Evolutionary conservation across 2,113 vertebrate species (phyloP), one percentile per base, ranked within the genome.

Genomic region (Oenanthe melanoleuca): DNA sequence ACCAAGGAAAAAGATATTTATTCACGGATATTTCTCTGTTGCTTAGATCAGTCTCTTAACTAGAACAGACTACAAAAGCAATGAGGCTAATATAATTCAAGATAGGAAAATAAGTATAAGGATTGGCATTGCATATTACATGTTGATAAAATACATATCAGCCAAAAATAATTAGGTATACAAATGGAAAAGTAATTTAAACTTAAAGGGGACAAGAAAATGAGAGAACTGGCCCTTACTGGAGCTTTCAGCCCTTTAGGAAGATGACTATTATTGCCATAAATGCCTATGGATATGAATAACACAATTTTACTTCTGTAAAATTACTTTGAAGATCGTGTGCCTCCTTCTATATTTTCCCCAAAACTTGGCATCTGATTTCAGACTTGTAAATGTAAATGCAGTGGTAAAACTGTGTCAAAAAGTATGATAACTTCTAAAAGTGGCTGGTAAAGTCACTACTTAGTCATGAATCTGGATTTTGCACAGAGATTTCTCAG

Each of bases 311-410:
- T 60, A 61, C 14, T 86, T 63, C 79, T 88, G 42, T 88, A 47
- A 95, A 86, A n/a, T 72, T 55, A 79, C 91, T 86, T 92, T 71
- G 52, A 92, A 78, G 67, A 83, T 86, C 84, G 75, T 74, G 20
- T 78, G 57, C 29, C 38, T 87, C 23, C 31, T 81, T 69, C 53
- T 25, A 86, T 83, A 57, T 72, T 96, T 89, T 86, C 25, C 7
- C 17, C 28, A 8, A 34, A 55, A 7, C 12, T 61, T 91, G 45
- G 14, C n/a, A 86, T 92, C 20, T 52, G 67, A 78, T 89, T 86
- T 45, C 24, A 74, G 94, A 53, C 40, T 59, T 49, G 47, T 24
- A 49, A 49, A 49, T 74, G 26, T 57, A 89, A 84, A 61, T 49
- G 11, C 18, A 53, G 7, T 14, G 45, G 28, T 38, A 37, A 84